Evolutionary conservation across 2,888 invertebrate genomes (phyloP), one percentile per base, ranked within the genome.

Genomic region (Apodemia mormo): DNA sequence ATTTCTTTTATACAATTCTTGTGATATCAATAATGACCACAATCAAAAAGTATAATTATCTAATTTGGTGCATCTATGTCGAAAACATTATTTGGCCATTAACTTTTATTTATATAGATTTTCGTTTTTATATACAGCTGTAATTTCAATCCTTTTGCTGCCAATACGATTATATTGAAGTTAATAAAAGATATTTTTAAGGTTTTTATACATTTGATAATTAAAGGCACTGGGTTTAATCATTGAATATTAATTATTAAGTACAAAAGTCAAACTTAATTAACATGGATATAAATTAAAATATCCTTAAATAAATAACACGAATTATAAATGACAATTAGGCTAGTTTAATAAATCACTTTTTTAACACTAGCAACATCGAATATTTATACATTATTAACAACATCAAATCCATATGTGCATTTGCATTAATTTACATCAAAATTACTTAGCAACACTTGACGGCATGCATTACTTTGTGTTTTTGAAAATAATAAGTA

Each of bases 331-430:
- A 49, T 40, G 58, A 69, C 64, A 45, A 72, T 73, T 68, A 71
- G 66, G 40, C 52, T 49, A 65, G 37, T 65, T 30, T 66, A 30
- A 37, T 45, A 67, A 7, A 49, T 58, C 61, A 70, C 33, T 64
- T 52, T 70, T 66, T 74, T 79, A 71, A 75, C 74, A 79, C 58
- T 58, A 58, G 10, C 30, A 29, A 58, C 58, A 58, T 58, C 58
- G 30, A 58, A 58, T 58, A 58, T 58, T 58, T 58, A 10, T 58
- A 58, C 58, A 58, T 12, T 58, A 58, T 58, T 30, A 58, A 88
- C 81, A 84, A 85, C 85, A 82, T 90, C 90, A 91, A 91, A 90
- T 90, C 90, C 89, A 67, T 76, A 75, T 65, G 79, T 79, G 79
- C 79, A 73, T 72, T 73, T 70, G 79, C 80, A 78, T 14, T 33